These are phyloP conservation scores for Cyprinodon tularosa DNA, from an alignment of 2,113 vertebrate species.

Conservation along the genomic window DNA sequence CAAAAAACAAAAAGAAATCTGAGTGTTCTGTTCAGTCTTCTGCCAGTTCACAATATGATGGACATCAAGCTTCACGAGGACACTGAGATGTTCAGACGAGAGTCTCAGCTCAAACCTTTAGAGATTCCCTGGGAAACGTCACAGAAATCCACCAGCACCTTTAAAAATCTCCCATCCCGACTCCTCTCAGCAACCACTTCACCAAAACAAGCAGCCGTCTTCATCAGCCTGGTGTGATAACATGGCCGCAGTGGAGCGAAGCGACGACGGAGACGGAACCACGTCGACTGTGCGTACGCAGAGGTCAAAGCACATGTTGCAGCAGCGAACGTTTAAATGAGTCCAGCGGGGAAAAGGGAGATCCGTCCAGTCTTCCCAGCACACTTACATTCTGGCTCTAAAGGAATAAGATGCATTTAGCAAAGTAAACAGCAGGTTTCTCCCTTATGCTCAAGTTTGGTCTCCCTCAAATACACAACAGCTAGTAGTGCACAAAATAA, in stretches of 20 bases:
- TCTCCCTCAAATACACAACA: conserved; percentile 79
- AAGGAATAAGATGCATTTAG: conserved; percentile 56
- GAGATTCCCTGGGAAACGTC: conserved; percentile 19
- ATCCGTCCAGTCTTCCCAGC: conserved; percentile 65
- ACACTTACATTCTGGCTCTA: conserved; percentile 78
- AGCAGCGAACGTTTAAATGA: conserved; percentile 71
- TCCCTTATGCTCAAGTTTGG: conserved; percentile 81
- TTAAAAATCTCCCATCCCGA: conserved; percentile 13
- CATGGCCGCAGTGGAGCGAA: conserved; percentile 60
- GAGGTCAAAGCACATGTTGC: conserved; percentile 63
- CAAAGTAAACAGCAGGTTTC: conserved; percentile 78
- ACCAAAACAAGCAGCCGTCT: conserved; percentile 9
- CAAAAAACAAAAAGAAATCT: conserved; percentile 37
- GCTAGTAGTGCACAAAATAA: conserved; percentile 85
- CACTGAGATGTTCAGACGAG: conserved; percentile 26
- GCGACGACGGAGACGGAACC: conserved; percentile 61
- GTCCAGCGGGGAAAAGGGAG: conserved; percentile 55
- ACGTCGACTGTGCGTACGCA: conserved; percentile 66
- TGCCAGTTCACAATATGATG: conserved; percentile 43
- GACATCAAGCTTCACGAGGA: conserved; percentile 43
- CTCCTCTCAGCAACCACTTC: conserved; percentile 11
- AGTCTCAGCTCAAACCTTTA: conserved; percentile 23
- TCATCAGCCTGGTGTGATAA: conserved; percentile 28
- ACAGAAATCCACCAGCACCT: conserved; percentile 27
- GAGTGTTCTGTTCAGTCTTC: conserved; percentile 48